Base-by-base conservation (phyloP, 92 coral and sea anemone genomes). In the Montipora capitata region DNA sequence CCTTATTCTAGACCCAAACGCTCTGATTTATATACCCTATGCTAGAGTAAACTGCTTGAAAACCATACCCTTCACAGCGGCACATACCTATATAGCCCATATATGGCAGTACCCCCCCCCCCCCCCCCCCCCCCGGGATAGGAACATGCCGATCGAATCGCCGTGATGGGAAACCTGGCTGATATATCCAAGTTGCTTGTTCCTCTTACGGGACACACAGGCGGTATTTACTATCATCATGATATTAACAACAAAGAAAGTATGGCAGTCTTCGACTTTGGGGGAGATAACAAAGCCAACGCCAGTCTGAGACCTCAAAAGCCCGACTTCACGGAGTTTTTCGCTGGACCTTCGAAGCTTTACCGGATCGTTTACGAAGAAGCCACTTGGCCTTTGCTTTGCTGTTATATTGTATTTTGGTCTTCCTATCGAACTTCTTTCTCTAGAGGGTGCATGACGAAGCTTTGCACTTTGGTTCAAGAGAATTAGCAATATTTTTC, bases 391-490 rank as follows among this genome's bases (percentile, higher is more conserved):
- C n/a, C n/a, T 75, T 82, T 81, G 78, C 51, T 89, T 84, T 45
- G 84, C 78, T 82, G 92, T 52, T 54, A 64, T 69, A 16, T 65
- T 73, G 69, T 82, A 88, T 68, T 74, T 74, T 52, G 87, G 84
- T 81, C 92, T 81, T 61, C 87, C 88, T 58, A 86, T 65, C 39
- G 87, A 63, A 84, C 92, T 59, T 43, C 71, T 49, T 40, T 82
- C 87, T 88, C 78, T 81, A 66, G 73, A 48, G 62, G 86, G 86
- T 54, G 80, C 79, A 61, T 52, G 39, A 79, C 76, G 74, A 43
- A 40, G 68, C 59, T 17, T 49, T 2, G 79, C 27, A 35, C 54
- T 72, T 65, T 63, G 40, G n/a, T 48, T 84, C 58, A 61, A 57
- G 6, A 57, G 40, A 73, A 15, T 14, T 5, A 74, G 49, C 68